Evolutionary conservation across 2,888 invertebrate species (phyloP), one percentile per base, ranked within the genome.

Genomic region (Watsonalla binaria): DNA sequence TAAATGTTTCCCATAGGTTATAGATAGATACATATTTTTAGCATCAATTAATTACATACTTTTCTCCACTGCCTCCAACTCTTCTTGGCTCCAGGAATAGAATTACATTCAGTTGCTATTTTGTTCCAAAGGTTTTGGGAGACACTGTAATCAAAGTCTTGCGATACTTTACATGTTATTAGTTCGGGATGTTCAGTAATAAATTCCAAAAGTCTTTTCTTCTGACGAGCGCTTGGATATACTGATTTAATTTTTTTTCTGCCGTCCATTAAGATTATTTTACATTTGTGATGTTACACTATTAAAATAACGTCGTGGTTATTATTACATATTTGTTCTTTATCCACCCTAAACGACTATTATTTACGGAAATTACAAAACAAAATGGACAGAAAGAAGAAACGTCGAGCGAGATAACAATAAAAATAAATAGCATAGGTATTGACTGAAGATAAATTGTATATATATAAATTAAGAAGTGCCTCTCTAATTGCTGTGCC

Each of bases 31-130:
- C 8, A 1, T 37, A 37, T 6, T 8, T 37, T 37, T 37, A 37
- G 8, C 24, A 24, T 24, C 4, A 24, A 24, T 4, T 24, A 37
- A 37, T 2, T 7, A 37, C 37, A 37, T 37, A 37, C 37, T 37
- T 37, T 37, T 37, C 80, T 76, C 90, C 89, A 90, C 61, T 88
- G 88, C 47, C 78, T 78, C 90, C 90, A 90, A 58, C 84, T 86
- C 74, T 90, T 90, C 45, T 64, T 80, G 0, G 87, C 86, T 8
- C 90, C 90, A 13, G 85, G 81, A 54, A 87, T 71, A 39, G 84
- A 68, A 62, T 90, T 90, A 52, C 83, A 86, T 61, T 88, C 82
- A 46, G 66, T 74, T n/a, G 89, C 78, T 55, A 90, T 84, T 34
- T 60, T 76, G 54, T 80, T 76, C 90, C 90, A 90, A 37, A 87